Percentiles rank a stretch among this genome's conserved stretches.
Conservation (phyloP, 2,888 invertebrate species). For the Eupelmus urozonus region DNA sequence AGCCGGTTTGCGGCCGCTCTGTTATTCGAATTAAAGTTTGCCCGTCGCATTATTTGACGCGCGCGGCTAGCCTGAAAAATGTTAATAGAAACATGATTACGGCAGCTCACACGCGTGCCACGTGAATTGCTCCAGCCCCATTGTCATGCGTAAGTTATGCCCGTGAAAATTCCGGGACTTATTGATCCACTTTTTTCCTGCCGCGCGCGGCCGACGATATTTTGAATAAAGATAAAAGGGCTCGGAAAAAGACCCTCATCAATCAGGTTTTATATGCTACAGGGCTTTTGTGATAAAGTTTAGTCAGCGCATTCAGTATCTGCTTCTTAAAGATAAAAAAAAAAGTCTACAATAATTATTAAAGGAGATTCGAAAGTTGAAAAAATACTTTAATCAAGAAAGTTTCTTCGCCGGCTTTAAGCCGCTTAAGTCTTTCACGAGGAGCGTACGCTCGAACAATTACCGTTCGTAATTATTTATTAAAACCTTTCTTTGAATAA, state of each 20-base stretch:
- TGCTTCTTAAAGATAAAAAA: background rate
- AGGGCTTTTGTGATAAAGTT: background rate
- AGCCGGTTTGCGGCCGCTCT: background rate
- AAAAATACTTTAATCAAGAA: no score
- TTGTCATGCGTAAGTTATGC: background rate
- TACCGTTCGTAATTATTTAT: no score
- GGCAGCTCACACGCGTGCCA: no score
- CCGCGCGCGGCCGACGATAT: background rate
- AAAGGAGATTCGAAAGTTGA: no score
- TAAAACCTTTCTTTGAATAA: no score
- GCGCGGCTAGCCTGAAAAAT: background rate
- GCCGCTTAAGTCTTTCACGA: no score
- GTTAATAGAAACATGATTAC: no score
- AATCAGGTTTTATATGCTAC: background rate
- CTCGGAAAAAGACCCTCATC: conserved; percentile 11
- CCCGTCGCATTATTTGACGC: background rate
- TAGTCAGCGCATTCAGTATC: background rate
- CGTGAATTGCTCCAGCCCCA: background rate
- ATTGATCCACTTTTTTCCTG: conserved; percentile 15
- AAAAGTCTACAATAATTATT: background rate
- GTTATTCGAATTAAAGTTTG: conserved; percentile 20
- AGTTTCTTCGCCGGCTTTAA: no score
- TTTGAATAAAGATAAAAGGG: background rate
- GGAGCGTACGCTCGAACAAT: no score
- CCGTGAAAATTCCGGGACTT: conserved; percentile 11